Percentiles rank a stretch among this genome's conserved stretches.
Conservation (phyloP, 2,888 invertebrate species). For the Dioctria linearis region DNA sequence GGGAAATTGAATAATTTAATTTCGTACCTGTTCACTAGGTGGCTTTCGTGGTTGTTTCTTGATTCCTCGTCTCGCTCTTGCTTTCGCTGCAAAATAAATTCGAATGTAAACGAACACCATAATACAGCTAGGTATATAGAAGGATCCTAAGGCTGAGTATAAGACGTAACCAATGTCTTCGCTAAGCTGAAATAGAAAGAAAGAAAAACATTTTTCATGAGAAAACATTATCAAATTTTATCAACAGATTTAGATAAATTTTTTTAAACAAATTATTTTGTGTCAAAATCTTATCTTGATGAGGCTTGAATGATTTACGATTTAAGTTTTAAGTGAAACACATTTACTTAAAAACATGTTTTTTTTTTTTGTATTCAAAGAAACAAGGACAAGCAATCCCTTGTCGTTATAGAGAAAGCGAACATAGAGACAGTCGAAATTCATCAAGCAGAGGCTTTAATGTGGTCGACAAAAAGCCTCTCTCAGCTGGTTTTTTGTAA, state of each 20-base stretch:
- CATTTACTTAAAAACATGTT: background rate
- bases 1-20: slow-evolving; percentile 45
- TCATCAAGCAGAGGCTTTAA: background rate
- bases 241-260: slow-evolving; percentile 4
- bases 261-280: slow-evolving; percentile 14
- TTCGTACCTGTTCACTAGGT: slow-evolving; percentile 71
- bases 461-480: slow-evolving; percentile 2
- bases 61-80: slow-evolving; percentile 89
- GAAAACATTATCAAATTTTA: slow-evolving; percentile 8
- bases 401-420: background rate
- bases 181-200: slow-evolving; percentile 82
- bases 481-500: slow-evolving; percentile 1
- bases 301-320: background rate
- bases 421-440: background rate
- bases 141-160: slow-evolving; percentile 98
- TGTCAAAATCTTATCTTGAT: slow-evolving; percentile 26
- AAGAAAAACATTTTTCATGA: slow-evolving; percentile 48
- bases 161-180: slow-evolving; percentile 98
- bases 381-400: background rate
- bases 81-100: slow-evolving; percentile 97
- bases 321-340: background rate
- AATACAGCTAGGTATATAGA: slow-evolving; percentile 99
- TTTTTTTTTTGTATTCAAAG: background rate
- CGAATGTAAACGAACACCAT: slow-evolving; percentile 99
- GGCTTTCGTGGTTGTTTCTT: slow-evolving; percentile 81